phyloP scores from a whole-genome alignment of 2,797 vertebrate genomes.

The Nyctibius grandis region DNA sequence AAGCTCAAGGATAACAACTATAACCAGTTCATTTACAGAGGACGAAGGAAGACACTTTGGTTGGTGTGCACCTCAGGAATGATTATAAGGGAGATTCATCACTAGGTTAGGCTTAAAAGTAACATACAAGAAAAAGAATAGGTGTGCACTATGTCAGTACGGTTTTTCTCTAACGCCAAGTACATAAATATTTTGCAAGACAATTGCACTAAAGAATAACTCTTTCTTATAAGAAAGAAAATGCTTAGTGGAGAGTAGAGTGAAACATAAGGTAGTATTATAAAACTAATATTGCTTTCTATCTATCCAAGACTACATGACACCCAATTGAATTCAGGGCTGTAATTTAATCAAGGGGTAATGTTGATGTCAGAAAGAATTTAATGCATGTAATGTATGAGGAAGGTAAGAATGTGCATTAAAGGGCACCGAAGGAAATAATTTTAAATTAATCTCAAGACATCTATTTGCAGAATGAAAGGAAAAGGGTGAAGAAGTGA shows the following conservation, averaged over 20 bases:
- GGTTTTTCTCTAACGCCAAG: neutral
- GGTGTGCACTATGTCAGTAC: neutral
- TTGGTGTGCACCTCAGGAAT: neutral
- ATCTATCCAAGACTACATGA: neutral
- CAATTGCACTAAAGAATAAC: neutral
- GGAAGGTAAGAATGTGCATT: neutral
- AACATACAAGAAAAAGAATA: neutral
- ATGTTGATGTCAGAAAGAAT: slow-evolving; percentile 2
- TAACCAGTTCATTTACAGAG: neutral
- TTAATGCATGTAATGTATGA: neutral
- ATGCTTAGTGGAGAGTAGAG: neutral
- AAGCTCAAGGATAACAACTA: neutral
- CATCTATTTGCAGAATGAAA: neutral
- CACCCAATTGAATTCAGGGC: slow-evolving; percentile 13
- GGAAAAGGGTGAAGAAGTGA: neutral
- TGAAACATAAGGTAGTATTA: slow-evolving; percentile 9
- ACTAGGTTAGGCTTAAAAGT: neutral
- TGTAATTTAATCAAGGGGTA: slow-evolving; percentile 38
- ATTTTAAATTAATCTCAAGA: slow-evolving; percentile 7
- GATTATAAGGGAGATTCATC: neutral
- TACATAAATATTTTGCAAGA: neutral
- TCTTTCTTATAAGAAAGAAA: neutral
- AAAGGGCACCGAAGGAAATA: neutral
- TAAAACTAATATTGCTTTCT: neutral
- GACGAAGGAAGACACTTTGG: neutral